These are phyloP conservation scores for Drosophila infuscata DNA, from an alignment of 2,888 invertebrate genomes.

Conservation along the genomic window DNA sequence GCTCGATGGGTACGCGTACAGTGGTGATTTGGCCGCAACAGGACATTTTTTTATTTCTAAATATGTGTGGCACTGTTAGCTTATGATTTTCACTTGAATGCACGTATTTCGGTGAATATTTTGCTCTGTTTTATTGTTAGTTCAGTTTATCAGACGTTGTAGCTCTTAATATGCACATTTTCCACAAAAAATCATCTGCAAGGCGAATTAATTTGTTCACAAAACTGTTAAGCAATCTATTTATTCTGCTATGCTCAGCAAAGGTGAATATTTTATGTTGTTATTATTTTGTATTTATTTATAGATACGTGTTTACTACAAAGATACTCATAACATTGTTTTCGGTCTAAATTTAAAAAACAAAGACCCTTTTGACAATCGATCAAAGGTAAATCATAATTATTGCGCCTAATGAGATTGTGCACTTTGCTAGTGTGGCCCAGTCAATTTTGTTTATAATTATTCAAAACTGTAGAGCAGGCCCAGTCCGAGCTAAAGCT, in stretches of 20 bases:
- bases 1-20: slow-evolving; percentile 91
- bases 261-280: neutral
- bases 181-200: slow-evolving; percentile 47
- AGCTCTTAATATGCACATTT: slow-evolving; percentile 68
- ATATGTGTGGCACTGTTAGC: slow-evolving; percentile 27
- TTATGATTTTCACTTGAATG: slow-evolving; percentile 30
- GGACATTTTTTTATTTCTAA: slow-evolving; percentile 84
- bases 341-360: slow-evolving; percentile 32
- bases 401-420: slow-evolving; percentile 52
- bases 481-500: slow-evolving; percentile 22
- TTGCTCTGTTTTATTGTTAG: slow-evolving; percentile 44
- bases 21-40: slow-evolving; percentile 90
- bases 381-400: slow-evolving; percentile 48
- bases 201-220: slow-evolving; percentile 13
- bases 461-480: slow-evolving; percentile 58
- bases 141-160: slow-evolving; percentile 49
- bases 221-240: neutral
- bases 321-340: slow-evolving; percentile 20
- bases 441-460: slow-evolving; percentile 67
- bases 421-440: slow-evolving; percentile 50
- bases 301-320: slow-evolving; percentile 2
- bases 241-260: neutral
- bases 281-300: neutral
- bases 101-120: slow-evolving; percentile 6
- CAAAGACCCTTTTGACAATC: slow-evolving; percentile 6